These are phyloP conservation scores for Drosophila ercepeae DNA, from an alignment of 1,140 invertebrate genomes.

Conservation along the genomic window DNA sequence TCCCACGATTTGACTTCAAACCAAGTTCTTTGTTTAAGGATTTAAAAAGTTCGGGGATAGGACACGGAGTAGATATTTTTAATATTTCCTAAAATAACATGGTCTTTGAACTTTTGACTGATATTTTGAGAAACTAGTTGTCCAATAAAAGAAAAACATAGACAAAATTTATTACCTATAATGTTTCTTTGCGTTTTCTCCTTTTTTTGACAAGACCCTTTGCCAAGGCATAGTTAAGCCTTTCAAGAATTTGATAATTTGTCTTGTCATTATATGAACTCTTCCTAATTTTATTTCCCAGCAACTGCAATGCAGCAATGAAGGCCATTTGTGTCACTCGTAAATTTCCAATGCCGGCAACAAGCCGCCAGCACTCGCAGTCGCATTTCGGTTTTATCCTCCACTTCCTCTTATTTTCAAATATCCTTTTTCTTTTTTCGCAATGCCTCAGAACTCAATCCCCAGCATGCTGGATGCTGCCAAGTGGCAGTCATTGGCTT, in stretches of 20 bases:
- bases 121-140: too few species aligned
- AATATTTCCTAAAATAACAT: too few species aligned
- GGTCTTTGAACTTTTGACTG: too few species aligned
- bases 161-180: neutral
- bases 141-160: too few species aligned
- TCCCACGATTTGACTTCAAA: conserved; percentile 34
- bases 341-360: conserved; percentile 75
- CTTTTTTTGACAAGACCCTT: conserved; percentile 21
- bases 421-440: conserved; percentile 15
- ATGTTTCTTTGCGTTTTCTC: neutral
- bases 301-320: conserved; percentile 54
- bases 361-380: conserved; percentile 65
- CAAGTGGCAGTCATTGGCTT: conserved; percentile 76
- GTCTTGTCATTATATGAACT: conserved; percentile 66
- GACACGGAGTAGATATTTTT: too few species aligned
- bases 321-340: conserved; percentile 74
- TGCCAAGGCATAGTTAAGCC: conserved; percentile 54
- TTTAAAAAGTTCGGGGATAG: neutral
- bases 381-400: conserved; percentile 41
- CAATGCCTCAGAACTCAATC: conserved; percentile 20
- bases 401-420: conserved; percentile 18
- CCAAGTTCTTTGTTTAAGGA: conserved; percentile 28
- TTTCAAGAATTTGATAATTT: conserved; percentile 74
- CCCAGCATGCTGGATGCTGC: conserved; percentile 44
- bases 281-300: conserved; percentile 12